Base-by-base conservation (phyloP, 2,797 vertebrate genomes). In the Adrianichthys oophorus region DNA sequence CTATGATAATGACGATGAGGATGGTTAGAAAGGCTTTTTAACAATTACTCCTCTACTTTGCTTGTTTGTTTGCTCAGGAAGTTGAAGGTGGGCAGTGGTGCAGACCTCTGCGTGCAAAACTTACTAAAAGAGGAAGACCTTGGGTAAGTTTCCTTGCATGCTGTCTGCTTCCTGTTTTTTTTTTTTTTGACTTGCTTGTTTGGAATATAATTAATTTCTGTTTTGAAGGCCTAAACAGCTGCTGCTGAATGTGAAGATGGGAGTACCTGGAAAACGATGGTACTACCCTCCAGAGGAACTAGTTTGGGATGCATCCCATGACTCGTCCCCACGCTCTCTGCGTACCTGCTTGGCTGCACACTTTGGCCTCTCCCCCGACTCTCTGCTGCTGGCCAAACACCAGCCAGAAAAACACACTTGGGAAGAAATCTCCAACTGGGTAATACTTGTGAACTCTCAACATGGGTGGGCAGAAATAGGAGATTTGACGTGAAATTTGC, bases 341-440 rank as follows among this genome's bases (percentile, higher is more conserved):
- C 93, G 90, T 70, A 83, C 85, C 0, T 89, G 78, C 61, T 83
- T 98, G 70, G 94, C 95, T 44, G 57, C 88, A 37, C 85, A 87
- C 60, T 98, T 87, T 6, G 87, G 90, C 58, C 87, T 98, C 53
- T 92, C 93, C 1, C 86, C 91, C 0, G 95, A 97, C 69, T 93
- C 94, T 51, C 88, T 93, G 58, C 93, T 95, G 75, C 87, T 99
- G 70, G 97, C 97, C 88, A 99, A 97, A 82, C 91, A 96, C 80
- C 93, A 93, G 52, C 91, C 93, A 2, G 94, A 95, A 29, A 95
- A 91, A 85, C 93, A 93, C 79, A 89, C 88, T 58, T 99, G 97
- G 97, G 94, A 96, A 52, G 91, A 92, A 26, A 89, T 96, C 68
- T 92, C 93, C 17, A 94, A 87, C 85, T 96, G 92, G 96, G 97